Conservation (phyloP, 2,888 invertebrate species). For the Melangyna quadrimaculata region DNA sequence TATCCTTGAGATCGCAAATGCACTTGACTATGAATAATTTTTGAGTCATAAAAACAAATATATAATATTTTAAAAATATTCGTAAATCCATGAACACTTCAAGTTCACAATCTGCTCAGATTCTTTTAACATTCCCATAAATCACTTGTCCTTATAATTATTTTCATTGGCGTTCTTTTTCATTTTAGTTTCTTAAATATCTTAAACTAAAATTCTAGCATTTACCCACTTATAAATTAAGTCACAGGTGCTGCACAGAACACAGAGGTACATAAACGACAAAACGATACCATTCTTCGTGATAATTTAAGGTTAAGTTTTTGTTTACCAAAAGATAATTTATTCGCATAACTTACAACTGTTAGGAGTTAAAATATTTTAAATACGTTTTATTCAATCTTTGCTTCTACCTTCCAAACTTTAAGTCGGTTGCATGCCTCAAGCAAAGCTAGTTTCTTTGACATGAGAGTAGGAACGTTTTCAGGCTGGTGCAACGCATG, state of each 20-base stretch:
- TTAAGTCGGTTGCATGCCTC: not conserved
- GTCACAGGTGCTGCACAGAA: not conserved
- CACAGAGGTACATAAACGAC: not conserved
- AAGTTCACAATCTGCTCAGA: not conserved
- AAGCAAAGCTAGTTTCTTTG: slow-evolving; percentile 14
- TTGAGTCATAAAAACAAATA: not conserved
- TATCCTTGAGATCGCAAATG: not conserved
- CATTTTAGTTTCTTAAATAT: not conserved
- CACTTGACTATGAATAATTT: not conserved
- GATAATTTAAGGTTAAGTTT: slow-evolving; percentile 7
- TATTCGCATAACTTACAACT: slow-evolving; percentile 27
- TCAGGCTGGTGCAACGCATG: slow-evolving; percentile 34
- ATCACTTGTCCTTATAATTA: not conserved
- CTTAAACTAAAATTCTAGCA: not conserved
- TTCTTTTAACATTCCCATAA: not conserved
- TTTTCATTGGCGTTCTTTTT: not conserved
- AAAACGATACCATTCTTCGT: not conserved
- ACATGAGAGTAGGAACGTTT: slow-evolving; percentile 23
- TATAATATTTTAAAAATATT: not conserved
- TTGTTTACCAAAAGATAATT: slow-evolving; percentile 7
- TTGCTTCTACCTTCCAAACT: not conserved
- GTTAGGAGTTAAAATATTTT: slow-evolving; percentile 22
- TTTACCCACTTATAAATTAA: not conserved
- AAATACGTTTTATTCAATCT: slow-evolving; percentile 15
- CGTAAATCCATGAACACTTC: not conserved